These are phyloP conservation scores for Achatina immaculata DNA, from an alignment of 1,140 invertebrate species.

Conservation along the genomic window DNA sequence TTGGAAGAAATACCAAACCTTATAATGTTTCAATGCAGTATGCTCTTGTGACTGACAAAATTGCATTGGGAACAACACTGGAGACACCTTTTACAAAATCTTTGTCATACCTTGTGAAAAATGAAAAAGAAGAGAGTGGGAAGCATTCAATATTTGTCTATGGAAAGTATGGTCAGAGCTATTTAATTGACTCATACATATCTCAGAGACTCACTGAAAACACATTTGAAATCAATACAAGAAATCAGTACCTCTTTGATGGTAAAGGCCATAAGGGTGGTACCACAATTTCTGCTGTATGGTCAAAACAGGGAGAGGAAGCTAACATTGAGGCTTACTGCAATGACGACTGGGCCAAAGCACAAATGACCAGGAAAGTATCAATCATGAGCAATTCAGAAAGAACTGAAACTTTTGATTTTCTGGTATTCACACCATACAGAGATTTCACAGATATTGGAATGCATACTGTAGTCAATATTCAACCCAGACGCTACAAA, in stretches of 20 bases:
- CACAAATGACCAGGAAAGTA: slow-evolving; percentile 5
- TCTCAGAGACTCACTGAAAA: not conserved
- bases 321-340: not conserved
- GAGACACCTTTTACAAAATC: slow-evolving; percentile 22
- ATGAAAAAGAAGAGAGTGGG: not conserved
- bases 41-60: not conserved
- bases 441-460: slow-evolving; percentile 6
- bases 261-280: not conserved
- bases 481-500: not conserved
- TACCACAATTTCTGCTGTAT: not conserved
- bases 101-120: slow-evolving; percentile 20
- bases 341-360: slow-evolving; percentile 15
- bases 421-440: not conserved
- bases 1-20: slow-evolving; percentile 23
- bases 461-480: not conserved
- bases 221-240: not conserved
- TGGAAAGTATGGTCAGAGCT: slow-evolving; percentile 21
- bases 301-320: not conserved
- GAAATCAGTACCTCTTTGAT: slow-evolving; percentile 13
- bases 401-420: not conserved
- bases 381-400: not conserved
- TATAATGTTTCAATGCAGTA: slow-evolving; percentile 30
- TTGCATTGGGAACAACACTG: slow-evolving; percentile 25
- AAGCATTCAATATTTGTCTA: not conserved
- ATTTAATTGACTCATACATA: slow-evolving; percentile 10